These are phyloP conservation scores for Loriculus beryllinus DNA, from an alignment of 2,797 vertebrate genomes.

Conservation along the genomic window DNA sequence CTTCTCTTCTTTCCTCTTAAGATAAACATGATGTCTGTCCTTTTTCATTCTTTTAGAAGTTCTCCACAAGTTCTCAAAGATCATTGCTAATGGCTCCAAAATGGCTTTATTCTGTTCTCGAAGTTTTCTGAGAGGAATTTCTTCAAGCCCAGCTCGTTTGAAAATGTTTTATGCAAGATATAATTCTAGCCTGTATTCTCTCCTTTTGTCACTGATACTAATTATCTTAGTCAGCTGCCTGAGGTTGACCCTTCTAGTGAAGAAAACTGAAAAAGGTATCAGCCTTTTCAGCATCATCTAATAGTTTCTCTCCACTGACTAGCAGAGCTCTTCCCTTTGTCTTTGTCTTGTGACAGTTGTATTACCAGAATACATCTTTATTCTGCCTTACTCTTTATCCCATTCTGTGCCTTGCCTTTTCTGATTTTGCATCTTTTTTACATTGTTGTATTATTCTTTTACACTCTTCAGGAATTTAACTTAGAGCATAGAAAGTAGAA, in stretches of 20 bases:
- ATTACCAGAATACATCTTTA: neutral
- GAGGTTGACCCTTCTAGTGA: neutral
- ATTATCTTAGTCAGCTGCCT: neutral
- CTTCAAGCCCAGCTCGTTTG: neutral
- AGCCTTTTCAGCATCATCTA: neutral
- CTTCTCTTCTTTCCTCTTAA: constrained; percentile 13
- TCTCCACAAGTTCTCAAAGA: constrained; percentile 5
- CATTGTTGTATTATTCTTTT: neutral
- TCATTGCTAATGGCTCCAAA: neutral
- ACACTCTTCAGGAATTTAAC: neutral
- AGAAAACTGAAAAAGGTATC: neutral
- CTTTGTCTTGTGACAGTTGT: neutral
- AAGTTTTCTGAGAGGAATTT: neutral
- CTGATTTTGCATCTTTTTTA: neutral
- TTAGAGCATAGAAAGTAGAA: neutral
- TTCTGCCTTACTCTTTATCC: neutral
- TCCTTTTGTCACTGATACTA: neutral
- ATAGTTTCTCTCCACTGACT: neutral
- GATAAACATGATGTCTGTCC: neutral
- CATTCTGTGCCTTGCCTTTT: neutral
- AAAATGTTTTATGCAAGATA: neutral
- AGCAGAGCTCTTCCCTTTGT: neutral
- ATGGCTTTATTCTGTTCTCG: neutral
- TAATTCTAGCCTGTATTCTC: neutral
- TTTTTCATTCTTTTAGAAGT: constrained; percentile 29